Conservation (phyloP, 2,888 invertebrate genomes). For the Acleris laterana region DNA sequence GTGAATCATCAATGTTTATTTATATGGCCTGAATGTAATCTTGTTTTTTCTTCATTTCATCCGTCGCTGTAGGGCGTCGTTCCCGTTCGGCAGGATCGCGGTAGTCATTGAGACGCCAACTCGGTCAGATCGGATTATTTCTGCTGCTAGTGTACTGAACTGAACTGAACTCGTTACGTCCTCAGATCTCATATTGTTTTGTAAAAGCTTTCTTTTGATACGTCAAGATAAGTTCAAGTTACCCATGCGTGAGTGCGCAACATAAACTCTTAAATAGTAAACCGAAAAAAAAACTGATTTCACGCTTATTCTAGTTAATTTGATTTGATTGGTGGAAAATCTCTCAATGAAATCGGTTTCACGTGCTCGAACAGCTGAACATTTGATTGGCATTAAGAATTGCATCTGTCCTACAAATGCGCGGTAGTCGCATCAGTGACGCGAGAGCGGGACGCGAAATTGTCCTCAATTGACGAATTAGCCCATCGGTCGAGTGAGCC, state of each 20-base stretch:
- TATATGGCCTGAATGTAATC: conserved; percentile 44
- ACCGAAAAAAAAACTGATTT: conserved; percentile 34
- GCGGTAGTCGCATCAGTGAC: conserved; percentile 60
- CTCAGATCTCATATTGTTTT: conserved; percentile 38
- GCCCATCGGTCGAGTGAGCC: conserved; percentile 46
- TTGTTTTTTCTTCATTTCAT: conserved; percentile 25
- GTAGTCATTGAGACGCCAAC: conserved; percentile 63
- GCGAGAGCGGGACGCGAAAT: conserved; percentile 68
- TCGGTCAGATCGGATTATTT: conserved; percentile 68
- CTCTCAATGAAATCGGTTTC: conserved; percentile 56
- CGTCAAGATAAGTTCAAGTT: not conserved
- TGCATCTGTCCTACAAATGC: conserved; percentile 68
- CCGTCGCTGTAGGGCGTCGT: conserved; percentile 21
- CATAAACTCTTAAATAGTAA: not conserved
- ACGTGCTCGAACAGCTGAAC: conserved; percentile 57
- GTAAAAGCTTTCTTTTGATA: not conserved
- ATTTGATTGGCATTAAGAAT: conserved; percentile 73
- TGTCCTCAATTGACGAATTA: conserved; percentile 79
- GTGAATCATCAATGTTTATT: conserved; percentile 54
- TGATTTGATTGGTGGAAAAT: conserved; percentile 54
- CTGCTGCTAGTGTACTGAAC: conserved; percentile 52
- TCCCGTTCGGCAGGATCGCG: conserved; percentile 53
- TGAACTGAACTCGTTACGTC: conserved; percentile 40
- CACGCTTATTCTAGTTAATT: conserved; percentile 43
- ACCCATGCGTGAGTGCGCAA: conserved; percentile 21